Conservation (phyloP, 1,140 invertebrate species). For the Orussus abietinus region DNA sequence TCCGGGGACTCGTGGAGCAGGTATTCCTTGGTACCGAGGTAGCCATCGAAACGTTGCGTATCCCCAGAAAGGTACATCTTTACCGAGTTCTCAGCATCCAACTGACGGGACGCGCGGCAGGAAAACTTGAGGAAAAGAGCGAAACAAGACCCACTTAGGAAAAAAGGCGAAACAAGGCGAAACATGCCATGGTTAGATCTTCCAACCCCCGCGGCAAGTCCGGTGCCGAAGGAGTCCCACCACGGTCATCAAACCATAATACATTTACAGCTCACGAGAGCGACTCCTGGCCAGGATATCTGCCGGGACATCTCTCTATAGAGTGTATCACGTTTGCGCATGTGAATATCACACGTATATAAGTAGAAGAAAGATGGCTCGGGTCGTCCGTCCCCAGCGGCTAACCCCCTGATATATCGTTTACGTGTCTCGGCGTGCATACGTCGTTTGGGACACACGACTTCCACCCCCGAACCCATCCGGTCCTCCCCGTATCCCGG, state of each 20-base stretch:
- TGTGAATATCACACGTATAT: conserved; percentile 47
- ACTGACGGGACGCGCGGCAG: too few relatives aligned
- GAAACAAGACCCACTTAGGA: too few relatives aligned
- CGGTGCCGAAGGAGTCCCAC: conserved; percentile 38
- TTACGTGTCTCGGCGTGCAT: conserved; percentile 53
- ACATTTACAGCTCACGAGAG: conserved; percentile 52
- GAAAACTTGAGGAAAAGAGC: too few relatives aligned
- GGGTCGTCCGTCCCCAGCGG: conserved; percentile 52
- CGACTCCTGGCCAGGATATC: conserved; percentile 28
- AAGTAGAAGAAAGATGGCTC: conserved; percentile 52
- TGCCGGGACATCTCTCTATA: conserved; percentile 40
- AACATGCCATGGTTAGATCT: too few relatives aligned
- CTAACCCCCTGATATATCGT: conserved; percentile 55
- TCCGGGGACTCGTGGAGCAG: too few relatives aligned
- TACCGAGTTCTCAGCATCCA: too few relatives aligned
- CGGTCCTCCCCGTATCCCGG: conserved; percentile 1
- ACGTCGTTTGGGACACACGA: conserved; percentile 52
- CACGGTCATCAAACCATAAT: conserved; percentile 53
- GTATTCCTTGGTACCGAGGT: too few relatives aligned
- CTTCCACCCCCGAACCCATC: conserved; percentile 20
- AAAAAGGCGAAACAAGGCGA: too few relatives aligned
- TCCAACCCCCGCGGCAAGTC: too few relatives aligned
- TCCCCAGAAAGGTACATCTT: too few relatives aligned
- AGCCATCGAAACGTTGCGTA: too few relatives aligned
- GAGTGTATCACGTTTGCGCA: conserved; percentile 47